These are phyloP conservation scores for Agonopterix subpropinquella DNA, from an alignment of 2,888 invertebrate species.

Conservation along the genomic window DNA sequence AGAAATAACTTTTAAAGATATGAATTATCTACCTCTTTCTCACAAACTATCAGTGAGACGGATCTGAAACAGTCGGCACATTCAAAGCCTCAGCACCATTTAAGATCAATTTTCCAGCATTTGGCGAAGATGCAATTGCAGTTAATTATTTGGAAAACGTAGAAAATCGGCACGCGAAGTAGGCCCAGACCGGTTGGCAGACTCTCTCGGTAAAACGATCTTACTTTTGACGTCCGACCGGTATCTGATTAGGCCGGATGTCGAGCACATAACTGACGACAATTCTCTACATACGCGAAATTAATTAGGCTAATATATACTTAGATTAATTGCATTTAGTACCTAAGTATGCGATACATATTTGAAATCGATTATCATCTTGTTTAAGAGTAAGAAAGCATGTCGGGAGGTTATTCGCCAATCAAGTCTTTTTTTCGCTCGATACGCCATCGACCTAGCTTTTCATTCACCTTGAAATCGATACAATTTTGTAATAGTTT, in stretches of 20 bases:
- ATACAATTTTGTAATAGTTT: too few species aligned
- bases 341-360: too few species aligned
- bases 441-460: too few species aligned
- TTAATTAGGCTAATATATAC: too few species aligned
- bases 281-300: not conserved
- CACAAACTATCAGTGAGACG: not conserved
- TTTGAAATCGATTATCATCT: too few species aligned
- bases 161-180: conserved; percentile 9
- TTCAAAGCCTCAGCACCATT: conserved; percentile 1
- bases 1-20: too few species aligned
- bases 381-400: too few species aligned
- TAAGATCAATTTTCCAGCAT: not conserved
- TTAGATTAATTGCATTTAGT: not conserved
- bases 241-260: conserved; percentile 1
- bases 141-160: conserved; percentile 18
- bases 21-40: too few species aligned
- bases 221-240: conserved; percentile 17
- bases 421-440: too few species aligned
- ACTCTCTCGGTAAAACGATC: conserved; percentile 14
- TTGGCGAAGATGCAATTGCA: conserved; percentile 10
- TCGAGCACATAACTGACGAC: not conserved
- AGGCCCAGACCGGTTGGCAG: conserved; percentile 11
- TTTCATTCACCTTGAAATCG: too few species aligned
- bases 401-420: too few species aligned
- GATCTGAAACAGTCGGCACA: not conserved